Evolutionary conservation across 2,113 vertebrate genomes (phyloP).

Genomic region (Kobus ellipsiprymnus): DNA sequence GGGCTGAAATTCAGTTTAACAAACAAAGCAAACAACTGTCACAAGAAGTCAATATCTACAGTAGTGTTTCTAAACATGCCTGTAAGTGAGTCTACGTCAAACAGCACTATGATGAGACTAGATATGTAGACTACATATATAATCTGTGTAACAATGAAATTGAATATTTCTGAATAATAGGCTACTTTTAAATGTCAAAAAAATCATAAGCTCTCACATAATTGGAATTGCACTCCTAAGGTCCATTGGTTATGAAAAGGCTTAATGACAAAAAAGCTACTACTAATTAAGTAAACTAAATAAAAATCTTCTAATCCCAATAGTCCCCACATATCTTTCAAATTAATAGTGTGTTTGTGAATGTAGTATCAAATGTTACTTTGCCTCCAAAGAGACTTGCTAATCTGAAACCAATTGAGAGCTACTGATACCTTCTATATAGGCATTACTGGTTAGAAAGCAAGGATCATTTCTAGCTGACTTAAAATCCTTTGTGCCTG

Average conservation of each 20-base stretch:
- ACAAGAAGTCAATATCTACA: not conserved
- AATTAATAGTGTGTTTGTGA: not conserved
- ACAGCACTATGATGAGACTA: not conserved
- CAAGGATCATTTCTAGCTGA: not conserved
- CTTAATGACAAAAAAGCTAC: not conserved
- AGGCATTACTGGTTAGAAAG: not conserved
- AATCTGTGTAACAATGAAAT: not conserved
- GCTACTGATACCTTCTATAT: not conserved
- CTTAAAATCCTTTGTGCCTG: not conserved
- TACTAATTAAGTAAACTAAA: not conserved
- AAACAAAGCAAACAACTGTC: slow-evolving; percentile 41
- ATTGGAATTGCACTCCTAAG: not conserved
- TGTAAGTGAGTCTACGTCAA: not conserved
- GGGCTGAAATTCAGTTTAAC: slow-evolving; percentile 43
- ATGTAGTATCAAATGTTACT: not conserved
- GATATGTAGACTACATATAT: not conserved
- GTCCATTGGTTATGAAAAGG: not conserved
- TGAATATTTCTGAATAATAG: not conserved
- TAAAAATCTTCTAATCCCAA: not conserved
- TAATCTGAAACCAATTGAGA: not conserved
- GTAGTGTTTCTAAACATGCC: not conserved
- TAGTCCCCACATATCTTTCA: not conserved
- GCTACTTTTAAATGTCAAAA: not conserved
- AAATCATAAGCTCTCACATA: not conserved
- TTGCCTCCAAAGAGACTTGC: not conserved